Base-by-base conservation (phyloP, 2,888 invertebrate genomes). In the Phymatocera aterrima region DNA sequence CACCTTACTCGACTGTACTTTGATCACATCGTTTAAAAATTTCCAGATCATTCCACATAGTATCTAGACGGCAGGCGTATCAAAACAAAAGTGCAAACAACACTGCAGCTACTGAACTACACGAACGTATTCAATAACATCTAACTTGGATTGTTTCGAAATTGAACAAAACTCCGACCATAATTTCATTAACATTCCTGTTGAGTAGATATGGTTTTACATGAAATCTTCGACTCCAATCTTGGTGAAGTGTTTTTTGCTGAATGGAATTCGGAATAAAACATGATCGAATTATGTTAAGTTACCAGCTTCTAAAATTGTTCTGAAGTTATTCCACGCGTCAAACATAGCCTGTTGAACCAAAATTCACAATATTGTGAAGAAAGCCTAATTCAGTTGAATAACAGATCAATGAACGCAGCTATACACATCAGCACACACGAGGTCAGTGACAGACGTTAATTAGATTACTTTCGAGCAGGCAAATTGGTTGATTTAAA, bases 401-500 rank as follows among this genome's bases (percentile, higher is more conserved):
- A 37, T 34, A 37, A 64, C 37, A 37, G 37, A 18, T 18, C 18
- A 64, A 64, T 37, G 64, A 64, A 64, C 64, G 61, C 61, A n/a
- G 37, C 24, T 65, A 60, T 64, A 64, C 37, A 37, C 18, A 37
- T 37, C 34, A 34, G 18, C 15, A 61, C 61, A 37, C 34, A 21
- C 61, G 61, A 28, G 37, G n/a, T 61, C 34, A 61, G 34, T 61
- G 15, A 34, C 61, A 61, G 37, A 61, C 61, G 34, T 64, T 15
- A 21, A n/a, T n/a, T n/a, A 37, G 34, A 37, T 64, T 37, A 37
- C 21, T 37, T 64, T 37, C 31, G 34, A 70, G 28, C 48, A 24
- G 48, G 72, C 72, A 48, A 51, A 72, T 72, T 72, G 72, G 72
- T 72, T 72, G 34, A 72, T 72, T 72, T 31, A 18, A 51, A 72